Evolutionary conservation across 2,113 vertebrate species (phyloP), one percentile per base, ranked within the genome.

Genomic region (Cariama cristata): DNA sequence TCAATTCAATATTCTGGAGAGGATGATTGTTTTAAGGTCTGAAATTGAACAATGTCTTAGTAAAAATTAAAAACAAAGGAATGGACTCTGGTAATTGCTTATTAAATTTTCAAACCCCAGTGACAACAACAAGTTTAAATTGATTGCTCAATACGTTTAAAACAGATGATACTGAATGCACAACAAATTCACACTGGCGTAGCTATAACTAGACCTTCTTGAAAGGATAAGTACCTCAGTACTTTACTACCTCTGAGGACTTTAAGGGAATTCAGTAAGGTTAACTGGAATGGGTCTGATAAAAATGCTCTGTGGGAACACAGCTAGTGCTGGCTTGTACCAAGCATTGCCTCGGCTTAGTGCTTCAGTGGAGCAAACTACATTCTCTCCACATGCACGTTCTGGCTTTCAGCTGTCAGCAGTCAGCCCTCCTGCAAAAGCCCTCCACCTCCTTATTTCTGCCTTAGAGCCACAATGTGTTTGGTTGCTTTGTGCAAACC

Each of bases 61-160:
- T 91, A 98, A 97, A 98, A 98, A 98, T 98, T 98, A 98, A 98
- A 98, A 96, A 95, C 95, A 97, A 97, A 97, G n/a, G 62, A 98
- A 97, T 95, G 82, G 96, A 97, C 96, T 97, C 88, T 95, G 88
- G 95, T 98, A 98, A 98, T 98, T 98, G 97, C 97, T 98, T 98
- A 98, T 98, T 98, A 98, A 98, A 98, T 98, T 98, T 98, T 97
- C 97, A 98, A 97, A 89, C 69, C 64, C 76, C 79, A 87, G 80
- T 97, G 97, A 98, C 96, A 98, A 98, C 98, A 98, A 98, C 97
- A 98, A 98, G 95, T 98, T 98, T 95, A 98, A 98, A 98, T 96
- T 97, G 94, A 98, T 98, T 97, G 93, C 90, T 97, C 95, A 96
- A 94, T 98, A 83, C 16, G 22, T 97, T 98, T 98, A 85, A 98